Percentiles rank a stretch among this genome's conserved stretches.
Evolutionary conservation across 2,113 vertebrate genomes (phyloP).

Genomic region (Alosa alosa): DNA sequence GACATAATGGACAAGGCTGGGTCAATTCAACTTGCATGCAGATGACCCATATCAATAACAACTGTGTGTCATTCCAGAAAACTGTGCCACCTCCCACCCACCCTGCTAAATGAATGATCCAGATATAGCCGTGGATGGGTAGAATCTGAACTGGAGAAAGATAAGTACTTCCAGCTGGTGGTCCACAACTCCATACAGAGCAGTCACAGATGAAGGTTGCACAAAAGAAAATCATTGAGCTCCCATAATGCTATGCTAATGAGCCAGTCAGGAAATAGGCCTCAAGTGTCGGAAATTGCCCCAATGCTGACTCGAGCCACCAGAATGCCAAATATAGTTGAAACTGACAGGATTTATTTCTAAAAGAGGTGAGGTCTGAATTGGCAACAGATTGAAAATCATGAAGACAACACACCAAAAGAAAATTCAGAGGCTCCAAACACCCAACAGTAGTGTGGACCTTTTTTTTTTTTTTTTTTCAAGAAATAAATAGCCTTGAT

Average conservation of each 20-base stretch:
- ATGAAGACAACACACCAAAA: neutral
- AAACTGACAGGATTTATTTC: constrained; percentile 48
- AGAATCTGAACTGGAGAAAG: constrained; percentile 67
- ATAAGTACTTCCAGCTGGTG: constrained; percentile 80
- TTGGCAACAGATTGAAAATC: neutral
- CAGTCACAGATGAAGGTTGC: constrained; percentile 70
- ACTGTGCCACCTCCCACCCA: neutral
- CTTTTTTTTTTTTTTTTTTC: neutral
- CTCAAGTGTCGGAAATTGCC: constrained; percentile 77
- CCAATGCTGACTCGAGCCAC: constrained; percentile 61
- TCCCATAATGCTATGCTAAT: constrained; percentile 76
- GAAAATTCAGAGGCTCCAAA: constrained; percentile 45
- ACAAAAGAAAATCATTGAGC: constrained; percentile 72
- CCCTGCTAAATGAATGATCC: constrained; percentile 47
- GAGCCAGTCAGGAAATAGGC: constrained; percentile 77
- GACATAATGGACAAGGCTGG: neutral
- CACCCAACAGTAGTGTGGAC: neutral
- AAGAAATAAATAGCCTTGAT: neutral
- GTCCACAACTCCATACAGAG: constrained; percentile 68
- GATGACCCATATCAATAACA: neutral
- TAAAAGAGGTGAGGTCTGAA: neutral
- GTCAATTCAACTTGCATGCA: constrained; percentile 3
- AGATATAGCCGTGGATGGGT: constrained; percentile 39
- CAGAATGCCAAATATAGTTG: constrained; percentile 65
- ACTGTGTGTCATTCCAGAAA: neutral